These are phyloP conservation scores for Lottia gigantea DNA, from an alignment of 2,888 invertebrate genomes.

Conservation along the genomic window DNA sequence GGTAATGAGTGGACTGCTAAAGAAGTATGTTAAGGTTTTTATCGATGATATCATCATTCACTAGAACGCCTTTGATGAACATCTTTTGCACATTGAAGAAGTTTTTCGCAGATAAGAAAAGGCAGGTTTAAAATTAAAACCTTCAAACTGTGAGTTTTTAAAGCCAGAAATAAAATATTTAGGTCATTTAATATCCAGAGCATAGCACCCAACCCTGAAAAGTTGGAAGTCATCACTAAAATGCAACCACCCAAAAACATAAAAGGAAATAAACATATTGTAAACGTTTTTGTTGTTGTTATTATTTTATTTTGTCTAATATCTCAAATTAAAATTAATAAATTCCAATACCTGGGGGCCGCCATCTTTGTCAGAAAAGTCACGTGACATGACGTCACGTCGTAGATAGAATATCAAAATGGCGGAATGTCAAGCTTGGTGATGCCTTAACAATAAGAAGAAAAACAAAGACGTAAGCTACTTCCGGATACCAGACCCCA, in stretches of 20 bases:
- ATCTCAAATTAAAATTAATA: too few species aligned
- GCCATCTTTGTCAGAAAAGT: too few species aligned
- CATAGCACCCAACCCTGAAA: slow-evolving; percentile 12
- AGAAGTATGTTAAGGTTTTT: slow-evolving; percentile 15
- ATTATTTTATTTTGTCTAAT: too few species aligned
- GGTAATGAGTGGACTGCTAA: slow-evolving; percentile 15
- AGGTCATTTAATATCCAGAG: slow-evolving; percentile 20
- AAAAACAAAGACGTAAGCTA: too few species aligned
- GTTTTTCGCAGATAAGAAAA: slow-evolving; percentile 16
- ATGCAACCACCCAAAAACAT: slow-evolving; percentile 4
- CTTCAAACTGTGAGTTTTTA: slow-evolving; percentile 21
- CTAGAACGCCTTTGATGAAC: slow-evolving; percentile 15
- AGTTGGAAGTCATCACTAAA: slow-evolving; percentile 10
- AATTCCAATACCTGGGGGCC: too few species aligned
- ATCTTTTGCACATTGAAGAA: slow-evolving; percentile 15
- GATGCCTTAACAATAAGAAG: too few species aligned
- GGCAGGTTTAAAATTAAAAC: slow-evolving; percentile 23
- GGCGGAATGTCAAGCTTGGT: too few species aligned
- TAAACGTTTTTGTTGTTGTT: too few species aligned
- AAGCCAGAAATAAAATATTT: slow-evolving; percentile 14
- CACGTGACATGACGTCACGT: too few species aligned
- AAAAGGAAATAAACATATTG: too few species aligned
- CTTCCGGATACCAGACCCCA: too few species aligned
- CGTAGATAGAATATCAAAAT: too few species aligned
- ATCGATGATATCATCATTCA: slow-evolving; percentile 19